Evolutionary conservation across 2,797 vertebrate species (phyloP).

Genomic region (Halcyon badia): DNA sequence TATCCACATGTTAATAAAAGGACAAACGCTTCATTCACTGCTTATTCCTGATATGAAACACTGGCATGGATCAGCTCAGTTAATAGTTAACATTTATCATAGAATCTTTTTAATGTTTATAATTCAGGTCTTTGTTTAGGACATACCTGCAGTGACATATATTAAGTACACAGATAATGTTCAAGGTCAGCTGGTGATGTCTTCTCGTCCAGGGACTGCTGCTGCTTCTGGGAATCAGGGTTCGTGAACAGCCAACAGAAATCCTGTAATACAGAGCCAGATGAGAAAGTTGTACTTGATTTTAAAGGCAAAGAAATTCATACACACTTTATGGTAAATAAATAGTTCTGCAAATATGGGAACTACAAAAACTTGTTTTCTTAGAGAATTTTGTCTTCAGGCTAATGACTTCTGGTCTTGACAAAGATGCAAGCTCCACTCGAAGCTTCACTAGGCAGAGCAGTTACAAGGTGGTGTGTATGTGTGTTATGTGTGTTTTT

Average conservation of each 20-base stretch:
- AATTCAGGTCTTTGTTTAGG: neutral
- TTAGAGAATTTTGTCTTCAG: neutral
- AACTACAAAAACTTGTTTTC: neutral
- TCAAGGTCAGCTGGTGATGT: neutral
- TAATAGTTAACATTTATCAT: conserved; percentile 37
- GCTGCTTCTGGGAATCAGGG: neutral
- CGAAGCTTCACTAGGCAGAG: neutral
- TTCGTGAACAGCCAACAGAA: neutral
- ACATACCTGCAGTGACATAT: neutral
- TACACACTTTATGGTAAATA: neutral
- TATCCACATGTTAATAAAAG: conserved; percentile 32
- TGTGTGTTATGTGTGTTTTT: neutral
- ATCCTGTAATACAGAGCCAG: neutral
- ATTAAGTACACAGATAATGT: neutral
- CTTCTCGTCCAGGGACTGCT: neutral
- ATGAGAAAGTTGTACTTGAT: neutral
- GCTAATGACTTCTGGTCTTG: neutral
- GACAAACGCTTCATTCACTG: neutral
- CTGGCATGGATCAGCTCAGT: neutral
- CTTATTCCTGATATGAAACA: neutral
- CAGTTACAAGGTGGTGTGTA: neutral
- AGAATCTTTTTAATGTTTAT: conserved; percentile 14
- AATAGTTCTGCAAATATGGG: neutral
- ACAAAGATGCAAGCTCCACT: neutral
- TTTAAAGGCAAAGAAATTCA: neutral